A percentile compares a stretch with the other conserved stretches of the same genome.
phyloP scores from a whole-genome alignment of 2,113 vertebrate genomes.

The Chionodraco myersi region DNA sequence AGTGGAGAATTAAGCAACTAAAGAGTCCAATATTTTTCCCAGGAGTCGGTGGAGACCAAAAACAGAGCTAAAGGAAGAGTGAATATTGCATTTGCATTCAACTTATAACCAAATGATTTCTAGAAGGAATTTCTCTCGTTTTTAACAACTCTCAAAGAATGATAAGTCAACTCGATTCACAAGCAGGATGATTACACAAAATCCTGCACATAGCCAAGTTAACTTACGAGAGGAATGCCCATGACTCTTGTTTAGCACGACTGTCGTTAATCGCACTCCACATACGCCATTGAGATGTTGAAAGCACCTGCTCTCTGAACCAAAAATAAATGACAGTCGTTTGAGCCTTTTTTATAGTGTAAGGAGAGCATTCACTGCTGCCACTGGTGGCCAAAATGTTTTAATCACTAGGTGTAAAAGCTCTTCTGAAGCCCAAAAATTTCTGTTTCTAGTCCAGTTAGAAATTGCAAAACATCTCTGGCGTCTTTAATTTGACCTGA shows the following conservation, averaged over 20 bases:
- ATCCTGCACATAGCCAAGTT: too few species aligned
- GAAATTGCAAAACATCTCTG: neutral
- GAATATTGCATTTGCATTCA: neutral
- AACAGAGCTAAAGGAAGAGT: neutral
- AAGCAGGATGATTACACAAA: too few species aligned
- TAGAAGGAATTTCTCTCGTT: neutral
- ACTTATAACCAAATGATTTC: neutral
- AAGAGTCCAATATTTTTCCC: neutral
- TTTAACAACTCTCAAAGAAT: too few species aligned
- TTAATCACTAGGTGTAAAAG: neutral
- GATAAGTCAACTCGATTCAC: too few species aligned
- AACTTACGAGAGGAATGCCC: too few species aligned
- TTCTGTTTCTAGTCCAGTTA: neutral
- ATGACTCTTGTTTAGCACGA: neutral
- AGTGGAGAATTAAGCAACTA: too few species aligned
- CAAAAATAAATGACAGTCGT: too few species aligned
- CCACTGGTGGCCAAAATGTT: neutral
- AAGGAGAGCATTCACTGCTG: neutral
- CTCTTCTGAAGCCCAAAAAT: neutral
- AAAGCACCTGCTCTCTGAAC: too few species aligned
- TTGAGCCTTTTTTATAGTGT: too few species aligned
- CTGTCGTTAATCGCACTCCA: too few species aligned
- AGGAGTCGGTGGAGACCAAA: conserved; percentile 17
- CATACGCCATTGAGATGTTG: too few species aligned
- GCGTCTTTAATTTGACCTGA: neutral